phyloP scores from a whole-genome alignment of 1,140 invertebrate genomes.

The Rhopalosiphum padi region DNA sequence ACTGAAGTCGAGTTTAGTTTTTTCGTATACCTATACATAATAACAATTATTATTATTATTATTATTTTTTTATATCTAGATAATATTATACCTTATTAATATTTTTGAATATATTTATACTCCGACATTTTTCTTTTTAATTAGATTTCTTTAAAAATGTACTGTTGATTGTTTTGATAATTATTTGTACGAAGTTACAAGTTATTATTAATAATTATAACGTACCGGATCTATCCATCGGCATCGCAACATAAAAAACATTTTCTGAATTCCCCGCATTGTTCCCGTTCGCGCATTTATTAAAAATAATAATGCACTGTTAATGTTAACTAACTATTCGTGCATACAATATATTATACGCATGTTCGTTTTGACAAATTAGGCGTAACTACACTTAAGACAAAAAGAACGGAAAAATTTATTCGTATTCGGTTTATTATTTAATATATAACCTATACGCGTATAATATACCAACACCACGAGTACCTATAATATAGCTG shows the following conservation, averaged over 20 bases:
- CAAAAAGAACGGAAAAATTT: not conserved
- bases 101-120: not conserved
- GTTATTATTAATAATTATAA: constrained; percentile 36
- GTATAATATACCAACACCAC: not conserved
- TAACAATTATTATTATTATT: not conserved
- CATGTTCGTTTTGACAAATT: constrained; percentile 2
- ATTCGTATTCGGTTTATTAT: constrained; percentile 3
- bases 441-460: not conserved
- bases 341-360: not conserved
- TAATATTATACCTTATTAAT: not conserved
- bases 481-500: not conserved
- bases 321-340: not conserved
- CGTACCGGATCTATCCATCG: not conserved
- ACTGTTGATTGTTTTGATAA: constrained; percentile 13
- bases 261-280: not conserved
- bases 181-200: not conserved
- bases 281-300: not conserved
- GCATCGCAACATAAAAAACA: not conserved
- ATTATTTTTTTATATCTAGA: not conserved
- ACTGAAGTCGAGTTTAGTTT: not conserved
- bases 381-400: not conserved
- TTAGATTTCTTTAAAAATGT: constrained; percentile 10
- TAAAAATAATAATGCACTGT: not conserved
- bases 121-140: not conserved
- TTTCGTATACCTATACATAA: not conserved